Conservation (phyloP, 2,797 vertebrate species). For the Rhinophrynus dorsalis region DNA sequence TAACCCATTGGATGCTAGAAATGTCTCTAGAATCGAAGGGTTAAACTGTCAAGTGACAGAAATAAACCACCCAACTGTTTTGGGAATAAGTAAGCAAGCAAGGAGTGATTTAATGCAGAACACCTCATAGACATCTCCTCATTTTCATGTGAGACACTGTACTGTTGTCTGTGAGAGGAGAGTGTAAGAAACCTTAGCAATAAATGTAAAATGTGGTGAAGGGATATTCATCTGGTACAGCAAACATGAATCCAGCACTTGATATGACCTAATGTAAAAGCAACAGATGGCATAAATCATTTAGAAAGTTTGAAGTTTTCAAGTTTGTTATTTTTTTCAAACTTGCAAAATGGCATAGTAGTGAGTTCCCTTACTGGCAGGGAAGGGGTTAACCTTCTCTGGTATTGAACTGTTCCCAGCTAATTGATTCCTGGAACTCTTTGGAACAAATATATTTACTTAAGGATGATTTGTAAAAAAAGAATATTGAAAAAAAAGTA, state of each 20-base stretch:
- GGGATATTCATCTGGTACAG: conserved; percentile 5
- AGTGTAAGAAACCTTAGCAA: conserved; percentile 6
- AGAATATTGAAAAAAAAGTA: too few species aligned
- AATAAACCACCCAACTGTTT: conserved; percentile 37
- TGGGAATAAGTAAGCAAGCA: conserved; percentile 51
- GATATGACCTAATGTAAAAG: conserved; percentile 10
- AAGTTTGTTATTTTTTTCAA: background rate
- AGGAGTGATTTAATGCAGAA: conserved; percentile 58
- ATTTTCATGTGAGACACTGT: conserved; percentile 55
- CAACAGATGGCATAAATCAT: conserved; percentile 5
- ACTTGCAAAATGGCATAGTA: background rate
- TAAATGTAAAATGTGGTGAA: conserved; percentile 2
- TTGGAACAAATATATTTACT: too few species aligned
- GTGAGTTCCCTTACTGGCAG: background rate
- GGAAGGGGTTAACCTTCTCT: background rate
- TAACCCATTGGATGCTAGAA: too few species aligned
- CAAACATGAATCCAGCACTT: background rate
- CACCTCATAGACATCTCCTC: conserved; percentile 42
- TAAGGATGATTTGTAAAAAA: too few species aligned
- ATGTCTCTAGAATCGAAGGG: too few species aligned
- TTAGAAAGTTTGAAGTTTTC: background rate
- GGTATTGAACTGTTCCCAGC: background rate
- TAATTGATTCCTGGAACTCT: background rate
- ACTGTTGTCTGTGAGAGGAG: conserved; percentile 47
- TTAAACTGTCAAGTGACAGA: conserved; percentile 54